Base-by-base conservation (phyloP, 1,140 invertebrate species). In the Formica exsecta region DNA sequence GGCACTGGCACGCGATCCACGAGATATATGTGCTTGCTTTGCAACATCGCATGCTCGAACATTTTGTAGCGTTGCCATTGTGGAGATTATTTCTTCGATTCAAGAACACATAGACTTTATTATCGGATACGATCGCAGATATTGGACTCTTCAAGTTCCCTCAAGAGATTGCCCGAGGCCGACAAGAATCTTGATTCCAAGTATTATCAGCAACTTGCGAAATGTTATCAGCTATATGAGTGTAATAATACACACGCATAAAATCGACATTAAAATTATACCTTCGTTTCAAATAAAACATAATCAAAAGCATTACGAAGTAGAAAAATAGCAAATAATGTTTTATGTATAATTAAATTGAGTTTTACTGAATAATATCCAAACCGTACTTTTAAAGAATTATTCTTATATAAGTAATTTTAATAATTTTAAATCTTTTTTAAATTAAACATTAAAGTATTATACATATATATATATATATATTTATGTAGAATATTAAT, bases 1-100 rank as follows among this genome's bases (percentile, higher is more conserved):
- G 48, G 54, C 68, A 85, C 25, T 62, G 29, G 66, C 88, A 89
- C 81, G 88, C 88, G 76, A 89, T 86, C 66, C 41, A 71, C 38
- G 16, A 64, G 48, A 62, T 61, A 74, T 76, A 16, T 29, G 57
- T 29, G 57, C n/a, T 66, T 38, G 76, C 32, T 66, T 57, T 70
- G 48, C 48, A 51, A 44, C 25, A 51, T 88, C 75, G 83, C 88
- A 86, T 89, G 88, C 83, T 38, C 68, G 57, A 19, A 25, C 81
- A 36, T 44, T 64, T 68, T 51, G 54, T n/a, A 25, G 19, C 32
- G 11, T 36, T 65, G 25, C 77, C 38, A 71, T 81, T 71, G 51
- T 80, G 54, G 38, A 74, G 77, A 89, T 75, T 62, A 89, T 89
- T 86, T 88, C 83, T 89, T 88, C 88, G 87, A 88, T 89, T 89